Conservation (phyloP, 2,888 invertebrate genomes). For the Eucera pruinosa region DNA sequence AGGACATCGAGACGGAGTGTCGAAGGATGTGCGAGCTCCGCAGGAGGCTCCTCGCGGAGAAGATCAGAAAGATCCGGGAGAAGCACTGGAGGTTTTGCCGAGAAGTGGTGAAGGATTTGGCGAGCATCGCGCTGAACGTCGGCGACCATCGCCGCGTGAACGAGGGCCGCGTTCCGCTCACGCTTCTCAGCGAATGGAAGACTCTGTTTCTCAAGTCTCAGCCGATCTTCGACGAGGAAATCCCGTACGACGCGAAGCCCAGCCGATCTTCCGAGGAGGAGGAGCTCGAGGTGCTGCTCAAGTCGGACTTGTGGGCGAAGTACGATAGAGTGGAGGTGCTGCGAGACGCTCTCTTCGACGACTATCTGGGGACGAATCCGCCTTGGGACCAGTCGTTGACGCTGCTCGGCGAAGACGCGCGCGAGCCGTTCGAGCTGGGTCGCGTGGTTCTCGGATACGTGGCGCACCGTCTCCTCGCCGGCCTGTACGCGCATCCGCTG, state of each 20-base stretch:
- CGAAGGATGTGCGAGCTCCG: conserved; percentile 84
- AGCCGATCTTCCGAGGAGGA: conserved; percentile 56
- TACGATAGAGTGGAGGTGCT: conserved; percentile 80
- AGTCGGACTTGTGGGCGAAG: neutral
- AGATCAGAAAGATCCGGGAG: conserved; percentile 68
- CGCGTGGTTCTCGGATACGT: conserved; percentile 85
- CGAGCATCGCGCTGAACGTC: conserved; percentile 86
- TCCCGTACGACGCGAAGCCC: conserved; percentile 65
- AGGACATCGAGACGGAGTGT: conserved; percentile 69
- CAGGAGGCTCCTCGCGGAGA: conserved; percentile 85
- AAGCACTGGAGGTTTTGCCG: conserved; percentile 85
- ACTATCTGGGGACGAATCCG: conserved; percentile 85
- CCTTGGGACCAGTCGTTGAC: conserved; percentile 86
- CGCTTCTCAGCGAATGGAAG: conserved; percentile 86
- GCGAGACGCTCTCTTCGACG: conserved; percentile 84
- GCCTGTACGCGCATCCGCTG: conserved; percentile 85
- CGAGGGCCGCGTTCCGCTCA: conserved; percentile 83
- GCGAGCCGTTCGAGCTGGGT: conserved; percentile 83
- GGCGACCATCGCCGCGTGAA: conserved; percentile 85
- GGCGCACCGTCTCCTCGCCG: conserved; percentile 85
- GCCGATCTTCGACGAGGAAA: conserved; percentile 85
- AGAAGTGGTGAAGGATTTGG: conserved; percentile 86
- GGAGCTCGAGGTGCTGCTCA: conserved; percentile 79
- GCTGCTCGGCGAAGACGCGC: conserved; percentile 84
- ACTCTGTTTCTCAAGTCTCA: conserved; percentile 86